A percentile compares a stretch with the other conserved stretches of the same genome.
Conservation (phyloP, 2,888 invertebrate species). For the Prenolepis imparis region DNA sequence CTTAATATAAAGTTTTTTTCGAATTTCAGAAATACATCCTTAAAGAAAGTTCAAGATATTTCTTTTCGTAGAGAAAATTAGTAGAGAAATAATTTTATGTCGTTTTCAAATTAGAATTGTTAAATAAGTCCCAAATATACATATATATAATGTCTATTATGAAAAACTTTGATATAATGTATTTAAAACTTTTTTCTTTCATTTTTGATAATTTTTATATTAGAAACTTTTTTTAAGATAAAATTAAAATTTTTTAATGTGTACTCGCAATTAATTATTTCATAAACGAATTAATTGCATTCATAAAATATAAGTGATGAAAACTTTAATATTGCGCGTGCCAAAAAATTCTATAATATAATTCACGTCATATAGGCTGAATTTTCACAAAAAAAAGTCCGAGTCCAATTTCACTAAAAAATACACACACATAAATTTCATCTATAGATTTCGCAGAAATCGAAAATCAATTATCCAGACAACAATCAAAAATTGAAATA, state of each 20-base stretch:
- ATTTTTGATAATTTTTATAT: neutral
- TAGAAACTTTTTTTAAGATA: neutral
- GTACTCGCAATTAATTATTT: neutral
- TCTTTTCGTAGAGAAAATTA: constrained; percentile 2
- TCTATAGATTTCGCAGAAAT: neutral
- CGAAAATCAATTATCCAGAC: neutral
- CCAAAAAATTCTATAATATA: neutral
- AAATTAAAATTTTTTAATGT: neutral
- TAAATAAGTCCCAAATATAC: neutral
- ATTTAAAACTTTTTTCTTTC: neutral
- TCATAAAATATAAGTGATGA: neutral
- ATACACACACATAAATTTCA: neutral
- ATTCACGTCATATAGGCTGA: neutral
- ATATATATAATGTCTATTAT: neutral
- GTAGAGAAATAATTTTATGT: neutral
- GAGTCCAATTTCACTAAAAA: neutral
- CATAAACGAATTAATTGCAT: neutral
- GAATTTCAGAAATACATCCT: neutral
- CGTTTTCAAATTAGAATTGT: neutral
- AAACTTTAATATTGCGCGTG: neutral
- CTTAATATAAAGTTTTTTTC: constrained; percentile 38
- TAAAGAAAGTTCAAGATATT: neutral
- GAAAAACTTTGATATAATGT: no score
- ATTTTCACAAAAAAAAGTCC: neutral
- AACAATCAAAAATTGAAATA: constrained; percentile 6